Conservation (phyloP, 2,113 vertebrate species). For the Oxyura jamaicensis region DNA sequence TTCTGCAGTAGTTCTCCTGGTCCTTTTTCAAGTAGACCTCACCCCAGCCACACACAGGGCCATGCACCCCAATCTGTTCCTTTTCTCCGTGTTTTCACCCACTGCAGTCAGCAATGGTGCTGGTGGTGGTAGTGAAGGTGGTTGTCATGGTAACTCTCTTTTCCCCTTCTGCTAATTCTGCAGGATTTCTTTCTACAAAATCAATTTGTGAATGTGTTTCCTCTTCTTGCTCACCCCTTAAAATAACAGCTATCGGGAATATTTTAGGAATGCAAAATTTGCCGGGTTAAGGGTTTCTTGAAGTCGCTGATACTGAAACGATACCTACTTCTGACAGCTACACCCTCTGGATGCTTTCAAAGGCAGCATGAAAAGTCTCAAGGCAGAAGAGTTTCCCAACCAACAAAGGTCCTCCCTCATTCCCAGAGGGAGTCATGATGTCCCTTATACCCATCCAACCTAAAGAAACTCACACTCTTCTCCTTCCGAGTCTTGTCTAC, state of each 20-base stretch:
- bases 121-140: constrained; percentile 1
- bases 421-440: background rate
- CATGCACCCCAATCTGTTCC: background rate
- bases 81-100: background rate
- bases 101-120: background rate
- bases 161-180: constrained; percentile 55
- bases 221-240: background rate
- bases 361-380: background rate
- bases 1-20: background rate
- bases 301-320: background rate
- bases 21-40: background rate
- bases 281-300: background rate
- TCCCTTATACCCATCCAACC: background rate
- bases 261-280: background rate
- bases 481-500: background rate
- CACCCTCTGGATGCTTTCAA: background rate
- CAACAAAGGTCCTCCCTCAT: background rate
- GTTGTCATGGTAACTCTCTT: constrained; percentile 71
- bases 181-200: background rate
- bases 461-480: background rate
- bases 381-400: background rate
- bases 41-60: background rate
- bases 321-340: background rate
- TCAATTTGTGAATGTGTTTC: background rate
- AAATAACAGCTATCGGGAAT: background rate